Percentiles rank a stretch among this genome's conserved stretches.
Conservation (phyloP, 2,113 vertebrate species). For the Microtus richardsoni region DNA sequence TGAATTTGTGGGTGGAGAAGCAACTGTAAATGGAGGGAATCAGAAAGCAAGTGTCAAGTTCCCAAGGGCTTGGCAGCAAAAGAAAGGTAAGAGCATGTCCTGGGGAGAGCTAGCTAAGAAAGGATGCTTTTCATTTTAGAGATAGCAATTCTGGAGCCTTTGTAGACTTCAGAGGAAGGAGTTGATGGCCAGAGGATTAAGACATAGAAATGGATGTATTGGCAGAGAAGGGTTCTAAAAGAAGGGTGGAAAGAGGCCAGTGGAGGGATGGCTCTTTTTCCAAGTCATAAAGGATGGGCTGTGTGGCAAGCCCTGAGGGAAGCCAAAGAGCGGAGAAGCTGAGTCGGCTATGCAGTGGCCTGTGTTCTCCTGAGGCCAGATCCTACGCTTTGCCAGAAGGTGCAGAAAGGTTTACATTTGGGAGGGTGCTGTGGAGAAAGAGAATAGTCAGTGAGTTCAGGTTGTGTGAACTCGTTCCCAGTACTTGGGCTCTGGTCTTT, state of each 20-base stretch:
- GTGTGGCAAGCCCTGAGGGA: not conserved
- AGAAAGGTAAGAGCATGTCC: not conserved
- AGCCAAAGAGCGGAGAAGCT: not conserved
- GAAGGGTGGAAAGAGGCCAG: not conserved
- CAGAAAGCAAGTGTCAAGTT: not conserved
- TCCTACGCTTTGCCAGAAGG: not conserved
- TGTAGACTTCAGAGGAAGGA: not conserved
- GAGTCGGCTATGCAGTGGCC: not conserved
- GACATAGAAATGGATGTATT: not conserved
- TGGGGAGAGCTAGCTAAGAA: not conserved
- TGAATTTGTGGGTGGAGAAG: not conserved
- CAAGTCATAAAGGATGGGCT: not conserved
- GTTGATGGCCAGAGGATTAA: conserved; percentile 4
- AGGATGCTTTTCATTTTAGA: not conserved
- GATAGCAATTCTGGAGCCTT: not conserved
- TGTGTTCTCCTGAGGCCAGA: not conserved
- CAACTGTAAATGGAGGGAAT: conserved; percentile 2
- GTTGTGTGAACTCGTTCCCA: not conserved
- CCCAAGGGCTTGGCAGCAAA: not conserved
- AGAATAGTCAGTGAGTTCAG: not conserved
- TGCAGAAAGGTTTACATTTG: not conserved
- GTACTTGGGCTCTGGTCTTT: not conserved
- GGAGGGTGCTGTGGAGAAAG: not conserved
- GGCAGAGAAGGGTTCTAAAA: not conserved
- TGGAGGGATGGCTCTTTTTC: not conserved